Evolutionary conservation across 2,113 vertebrate genomes (phyloP).

Genomic region (Antechinus flavipes): DNA sequence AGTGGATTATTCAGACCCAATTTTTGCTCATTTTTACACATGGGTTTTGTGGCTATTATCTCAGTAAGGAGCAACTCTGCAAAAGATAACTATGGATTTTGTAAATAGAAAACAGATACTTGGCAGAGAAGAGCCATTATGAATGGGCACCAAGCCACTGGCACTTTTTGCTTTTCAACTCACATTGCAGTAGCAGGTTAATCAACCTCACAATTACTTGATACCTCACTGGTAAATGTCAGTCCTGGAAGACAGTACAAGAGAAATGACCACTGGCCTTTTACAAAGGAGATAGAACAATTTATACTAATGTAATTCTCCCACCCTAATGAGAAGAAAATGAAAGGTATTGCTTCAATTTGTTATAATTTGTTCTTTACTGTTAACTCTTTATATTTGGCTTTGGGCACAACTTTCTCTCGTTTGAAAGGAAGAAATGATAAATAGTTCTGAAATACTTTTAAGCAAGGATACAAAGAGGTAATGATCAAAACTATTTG

Average conservation of each 20-base stretch:
- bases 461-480: background rate
- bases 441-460: background rate
- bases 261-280: background rate
- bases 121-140: conserved; percentile 3
- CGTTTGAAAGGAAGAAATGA: background rate
- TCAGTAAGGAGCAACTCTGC: conserved; percentile 39
- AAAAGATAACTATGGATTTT: conserved; percentile 54
- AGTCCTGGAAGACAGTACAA: background rate
- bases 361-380: background rate
- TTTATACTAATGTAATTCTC: background rate
- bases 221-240: conserved; percentile 13
- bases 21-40: conserved; percentile 57
- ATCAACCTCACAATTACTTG: conserved; percentile 49
- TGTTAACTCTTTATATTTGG: background rate
- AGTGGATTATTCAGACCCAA: conserved; percentile 43
- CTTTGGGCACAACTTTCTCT: background rate
- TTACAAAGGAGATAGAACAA: background rate
- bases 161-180: conserved; percentile 58
- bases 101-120: conserved; percentile 54
- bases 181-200: conserved; percentile 27
- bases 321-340: background rate
- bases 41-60: conserved; percentile 48
- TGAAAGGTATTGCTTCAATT: background rate
- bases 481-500: background rate
- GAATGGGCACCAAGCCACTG: conserved; percentile 28